phyloP scores from a whole-genome alignment of 2,113 vertebrate species.

The Ailurus styani region DNA sequence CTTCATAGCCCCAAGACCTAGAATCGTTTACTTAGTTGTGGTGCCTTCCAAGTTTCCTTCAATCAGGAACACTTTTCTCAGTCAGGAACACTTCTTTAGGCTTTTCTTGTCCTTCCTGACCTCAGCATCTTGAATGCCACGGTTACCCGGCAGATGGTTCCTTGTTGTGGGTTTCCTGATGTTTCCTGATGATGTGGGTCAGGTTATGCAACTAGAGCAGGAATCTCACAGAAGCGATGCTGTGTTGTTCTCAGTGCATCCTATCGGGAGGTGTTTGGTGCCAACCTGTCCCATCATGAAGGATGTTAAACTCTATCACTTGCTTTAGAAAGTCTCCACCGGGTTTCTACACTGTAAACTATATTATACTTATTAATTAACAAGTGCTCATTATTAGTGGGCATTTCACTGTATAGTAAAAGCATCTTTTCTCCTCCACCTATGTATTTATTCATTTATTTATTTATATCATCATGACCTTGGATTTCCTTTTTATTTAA shows the following conservation, averaged over 20 bases:
- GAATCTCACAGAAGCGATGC: neutral
- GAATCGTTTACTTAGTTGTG: neutral
- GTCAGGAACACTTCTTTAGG: neutral
- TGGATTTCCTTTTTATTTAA: neutral
- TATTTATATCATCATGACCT: neutral
- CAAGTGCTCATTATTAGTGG: neutral
- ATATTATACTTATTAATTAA: neutral
- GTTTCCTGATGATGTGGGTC: neutral
- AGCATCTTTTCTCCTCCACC: neutral
- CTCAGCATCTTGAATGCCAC: neutral
- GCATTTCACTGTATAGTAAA: neutral
- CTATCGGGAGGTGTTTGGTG: neutral
- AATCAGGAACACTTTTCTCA: neutral
- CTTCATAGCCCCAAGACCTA: neutral
- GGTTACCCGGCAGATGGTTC: neutral
- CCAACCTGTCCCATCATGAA: neutral
- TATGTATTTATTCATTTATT: neutral
- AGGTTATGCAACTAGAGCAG: neutral
- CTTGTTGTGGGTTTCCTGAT: neutral
- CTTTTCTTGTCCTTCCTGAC: neutral
- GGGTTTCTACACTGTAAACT: neutral
- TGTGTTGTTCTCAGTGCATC: neutral
- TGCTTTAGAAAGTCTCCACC: neutral
- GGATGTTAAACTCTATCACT: neutral
- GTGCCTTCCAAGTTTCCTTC: neutral